Base-by-base conservation (phyloP, 2,797 vertebrate species). In the Florisuga fusca region DNA sequence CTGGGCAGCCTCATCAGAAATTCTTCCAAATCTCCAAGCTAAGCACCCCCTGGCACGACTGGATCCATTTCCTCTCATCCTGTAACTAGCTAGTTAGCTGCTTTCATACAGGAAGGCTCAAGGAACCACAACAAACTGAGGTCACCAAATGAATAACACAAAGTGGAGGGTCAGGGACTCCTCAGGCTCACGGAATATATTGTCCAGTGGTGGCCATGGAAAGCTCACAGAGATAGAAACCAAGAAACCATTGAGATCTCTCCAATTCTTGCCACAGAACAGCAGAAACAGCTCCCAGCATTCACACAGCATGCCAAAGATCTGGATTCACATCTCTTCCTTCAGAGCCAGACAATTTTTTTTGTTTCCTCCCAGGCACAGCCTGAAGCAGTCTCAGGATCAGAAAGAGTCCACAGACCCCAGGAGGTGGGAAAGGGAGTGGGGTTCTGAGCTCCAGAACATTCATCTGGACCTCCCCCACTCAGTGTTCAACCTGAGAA, bases 401-500 rank as follows among this genome's bases (percentile, higher is more conserved):
- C n/a, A n/a, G n/a, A n/a, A n/a, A n/a, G n/a, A n/a, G n/a, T n/a
- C n/a, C n/a, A n/a, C n/a, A n/a, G n/a, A n/a, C n/a, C n/a, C n/a
- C n/a, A n/a, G n/a, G n/a, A n/a, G n/a, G n/a, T n/a, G n/a, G n/a
- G n/a, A n/a, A n/a, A n/a, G n/a, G n/a, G n/a, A n/a, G n/a, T n/a
- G n/a, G n/a, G n/a, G n/a, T n/a, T n/a, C n/a, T n/a, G n/a, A n/a
- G n/a, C n/a, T n/a, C n/a, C n/a, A 34, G 53, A 53, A 79, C 15
- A 54, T 27, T n/a, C 15, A 27, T 5, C 41, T 5, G 22, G 9
- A 25, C 17, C 19, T 57, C 25, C 51, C 41, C 15, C 0, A 0
- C 4, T 3, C 27, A 20, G 31, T 0, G 11, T 15, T 45, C 51
- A 71, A 45, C 4, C 1, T 1, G 2, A 58, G 9, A 3, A 7